These are phyloP conservation scores for Pemphigus obesinymphae DNA, from an alignment of 1,140 invertebrate species.

Conservation along the genomic window DNA sequence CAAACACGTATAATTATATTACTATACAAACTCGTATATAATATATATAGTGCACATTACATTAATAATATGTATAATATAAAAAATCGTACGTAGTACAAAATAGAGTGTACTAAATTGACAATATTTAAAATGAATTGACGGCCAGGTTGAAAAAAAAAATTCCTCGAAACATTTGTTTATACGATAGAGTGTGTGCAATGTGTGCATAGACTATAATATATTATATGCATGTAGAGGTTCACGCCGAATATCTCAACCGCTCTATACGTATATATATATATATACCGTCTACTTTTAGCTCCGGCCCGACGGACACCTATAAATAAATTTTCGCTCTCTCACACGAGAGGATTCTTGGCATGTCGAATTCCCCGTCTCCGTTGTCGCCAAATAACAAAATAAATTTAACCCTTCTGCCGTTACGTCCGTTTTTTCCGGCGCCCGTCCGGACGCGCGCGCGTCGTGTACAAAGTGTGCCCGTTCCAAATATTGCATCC, in stretches of 20 bases:
- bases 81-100: too few species aligned
- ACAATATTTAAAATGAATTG: too few species aligned
- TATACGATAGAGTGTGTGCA: too few species aligned
- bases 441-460: not conserved
- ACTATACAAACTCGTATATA: too few species aligned
- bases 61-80: too few species aligned
- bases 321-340: slow-evolving; percentile 38
- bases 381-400: slow-evolving; percentile 25
- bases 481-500: not conserved
- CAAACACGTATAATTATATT: too few species aligned
- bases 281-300: slow-evolving; percentile 42
- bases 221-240: not conserved
- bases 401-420: slow-evolving; percentile 28
- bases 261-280: too few species aligned
- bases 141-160: too few species aligned
- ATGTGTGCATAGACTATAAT: too few species aligned
- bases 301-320: slow-evolving; percentile 5
- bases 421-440: not conserved
- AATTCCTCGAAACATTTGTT: too few species aligned
- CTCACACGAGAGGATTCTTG: slow-evolving; percentile 14
- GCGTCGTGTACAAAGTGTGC: not conserved
- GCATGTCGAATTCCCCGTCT: slow-evolving; percentile 19
- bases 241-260: not conserved
- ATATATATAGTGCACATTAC: too few species aligned
- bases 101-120: too few species aligned